A percentile compares a stretch with the other conserved stretches of the same genome.
phyloP scores from a whole-genome alignment of 2,797 vertebrate genomes.

The Lutjanus argentimaculatus region DNA sequence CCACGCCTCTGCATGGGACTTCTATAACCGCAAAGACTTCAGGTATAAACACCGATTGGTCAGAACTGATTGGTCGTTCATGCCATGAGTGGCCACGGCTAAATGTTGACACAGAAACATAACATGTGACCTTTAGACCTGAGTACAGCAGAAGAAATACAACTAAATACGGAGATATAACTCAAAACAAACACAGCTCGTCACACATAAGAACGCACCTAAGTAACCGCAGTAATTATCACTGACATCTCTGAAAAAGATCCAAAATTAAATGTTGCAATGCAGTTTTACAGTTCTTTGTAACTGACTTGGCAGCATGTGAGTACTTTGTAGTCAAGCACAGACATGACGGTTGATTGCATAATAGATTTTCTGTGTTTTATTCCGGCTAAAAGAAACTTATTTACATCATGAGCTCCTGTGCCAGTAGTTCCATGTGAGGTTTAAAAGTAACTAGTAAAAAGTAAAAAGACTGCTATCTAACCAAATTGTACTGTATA shows the following conservation, averaged over 20 bases:
- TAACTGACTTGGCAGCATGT: neutral
- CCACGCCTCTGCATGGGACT: slow-evolving; percentile 96
- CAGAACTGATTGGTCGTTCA: neutral
- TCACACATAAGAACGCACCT: neutral
- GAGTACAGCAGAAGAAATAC: neutral
- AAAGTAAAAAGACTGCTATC: neutral
- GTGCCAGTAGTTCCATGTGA: neutral
- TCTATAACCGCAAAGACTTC: slow-evolving; percentile 96
- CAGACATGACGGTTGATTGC: neutral
- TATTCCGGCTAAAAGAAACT: neutral
- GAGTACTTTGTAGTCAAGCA: neutral
- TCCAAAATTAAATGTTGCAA: neutral
- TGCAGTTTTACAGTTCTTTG: neutral
- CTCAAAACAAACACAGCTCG: no score
- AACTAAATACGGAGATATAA: no score
- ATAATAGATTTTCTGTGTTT: neutral
- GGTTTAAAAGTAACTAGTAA: neutral
- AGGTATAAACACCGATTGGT: slow-evolving; percentile 81
- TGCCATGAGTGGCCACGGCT: no score
- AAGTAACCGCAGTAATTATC: no score
- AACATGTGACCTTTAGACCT: neutral
- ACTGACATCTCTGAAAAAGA: neutral
- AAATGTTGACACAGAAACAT: neutral
- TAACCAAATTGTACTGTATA: no score
- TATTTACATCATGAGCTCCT: neutral